Evolutionary conservation across 2,797 vertebrate species (phyloP).

Genomic region (Chromobotia macracanthus): DNA sequence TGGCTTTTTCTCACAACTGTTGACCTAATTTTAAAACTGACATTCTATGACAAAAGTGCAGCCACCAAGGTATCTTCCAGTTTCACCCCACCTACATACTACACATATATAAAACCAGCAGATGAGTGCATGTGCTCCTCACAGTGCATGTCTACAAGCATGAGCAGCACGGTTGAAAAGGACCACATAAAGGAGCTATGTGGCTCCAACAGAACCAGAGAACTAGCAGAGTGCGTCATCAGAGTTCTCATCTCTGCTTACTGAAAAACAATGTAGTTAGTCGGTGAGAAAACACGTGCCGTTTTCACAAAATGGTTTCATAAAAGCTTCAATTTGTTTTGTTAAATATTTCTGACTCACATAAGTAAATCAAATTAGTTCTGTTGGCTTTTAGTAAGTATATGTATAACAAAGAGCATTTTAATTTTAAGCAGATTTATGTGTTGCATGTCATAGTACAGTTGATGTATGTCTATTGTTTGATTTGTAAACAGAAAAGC

Average conservation of each 20-base stretch:
- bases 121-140: conserved; percentile 1
- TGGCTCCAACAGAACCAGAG: conserved; percentile 34
- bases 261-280: conserved; percentile 11
- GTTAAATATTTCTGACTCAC: background rate
- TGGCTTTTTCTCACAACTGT: background rate
- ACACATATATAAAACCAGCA: background rate
- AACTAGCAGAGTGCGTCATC: conserved; percentile 23
- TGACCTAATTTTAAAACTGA: background rate
- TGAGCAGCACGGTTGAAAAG: conserved; percentile 24
- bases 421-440: background rate
- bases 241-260: conserved; percentile 14
- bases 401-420: background rate
- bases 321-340: background rate
- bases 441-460: background rate
- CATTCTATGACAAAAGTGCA: background rate
- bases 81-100: background rate
- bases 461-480: no score
- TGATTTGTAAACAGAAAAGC: no score
- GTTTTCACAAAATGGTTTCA: conserved; percentile 2
- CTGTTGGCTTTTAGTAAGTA: background rate
- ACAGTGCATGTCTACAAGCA: conserved; percentile 14
- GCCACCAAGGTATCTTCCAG: conserved; percentile 9
- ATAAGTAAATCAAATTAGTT: background rate
- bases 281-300: background rate
- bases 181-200: conserved; percentile 51